A percentile compares a stretch with the other conserved stretches of the same genome.
These are phyloP conservation scores for Yponomeuta sedellus DNA, from an alignment of 2,888 invertebrate species.

Conservation along the genomic window DNA sequence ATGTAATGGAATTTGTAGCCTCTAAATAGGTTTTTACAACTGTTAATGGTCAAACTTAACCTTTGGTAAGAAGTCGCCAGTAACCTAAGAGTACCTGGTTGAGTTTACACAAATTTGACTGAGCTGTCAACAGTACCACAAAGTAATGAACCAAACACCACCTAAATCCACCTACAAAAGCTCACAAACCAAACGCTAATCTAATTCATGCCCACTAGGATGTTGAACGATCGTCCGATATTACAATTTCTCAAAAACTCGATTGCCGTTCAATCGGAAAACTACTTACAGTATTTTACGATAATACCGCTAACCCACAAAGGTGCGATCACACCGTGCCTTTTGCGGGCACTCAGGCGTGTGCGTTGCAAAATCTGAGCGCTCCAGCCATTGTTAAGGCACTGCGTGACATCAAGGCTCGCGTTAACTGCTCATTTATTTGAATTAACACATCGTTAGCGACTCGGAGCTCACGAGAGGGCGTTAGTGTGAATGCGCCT, in stretches of 20 bases:
- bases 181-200: not conserved
- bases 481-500: slow-evolving; percentile 19
- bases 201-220: not conserved
- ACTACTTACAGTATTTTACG: not conserved
- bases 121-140: too few species aligned
- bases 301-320: slow-evolving; percentile 10
- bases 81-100: too few species aligned
- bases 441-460: slow-evolving; percentile 23
- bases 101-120: too few species aligned
- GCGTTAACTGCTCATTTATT: slow-evolving; percentile 21
- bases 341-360: slow-evolving; percentile 6
- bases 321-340: slow-evolving; percentile 8
- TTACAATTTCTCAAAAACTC: slow-evolving; percentile 1
- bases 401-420: slow-evolving; percentile 14
- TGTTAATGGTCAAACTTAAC: too few species aligned
- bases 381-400: slow-evolving; percentile 10
- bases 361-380: slow-evolving; percentile 16
- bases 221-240: not conserved
- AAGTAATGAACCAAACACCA: too few species aligned
- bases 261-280: not conserved
- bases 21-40: too few species aligned
- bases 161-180: too few species aligned
- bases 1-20: too few species aligned
- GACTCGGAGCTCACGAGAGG: slow-evolving; percentile 15
- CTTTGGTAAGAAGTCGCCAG: too few species aligned